Base-by-base conservation (phyloP, 2,888 invertebrate species). In the Caenorhabditis sp. region DNA sequence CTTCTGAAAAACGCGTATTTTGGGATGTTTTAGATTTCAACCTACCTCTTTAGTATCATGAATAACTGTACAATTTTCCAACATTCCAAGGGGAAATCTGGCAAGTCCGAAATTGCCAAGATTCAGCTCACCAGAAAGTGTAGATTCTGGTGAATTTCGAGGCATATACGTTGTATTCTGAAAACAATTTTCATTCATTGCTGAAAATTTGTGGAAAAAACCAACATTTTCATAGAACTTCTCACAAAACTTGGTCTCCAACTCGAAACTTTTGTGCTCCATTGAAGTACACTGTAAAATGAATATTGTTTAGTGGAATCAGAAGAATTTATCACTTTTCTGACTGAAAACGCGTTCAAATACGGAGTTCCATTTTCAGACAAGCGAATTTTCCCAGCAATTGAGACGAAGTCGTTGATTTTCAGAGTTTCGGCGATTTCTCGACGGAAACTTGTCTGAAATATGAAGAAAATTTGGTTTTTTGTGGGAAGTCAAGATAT, bases 41-140 rank as follows among this genome's bases (percentile, higher is more conserved):
- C 26, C 20, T 50, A 14, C 50, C 14, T 67, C 63, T 21, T 67
- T 72, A n/a, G 31, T 57, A n/a, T 31, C 31, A 31, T 7, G 5
- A 31, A 31, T 7, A 0, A 21, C 23, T 21, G 59, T 59, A 1
- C 62, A 56, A n/a, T 54, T 36, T 57, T 73, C 73, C 3, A 73
- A 62, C 56, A 73, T 21, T 17, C 49, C 56, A 3, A 73, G 59
- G 10, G 73, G 73, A 36, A 73, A 73, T 17, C 73, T 57, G 23
- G 62, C 27, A 43, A 73, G 20, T 49, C 59, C 59, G 2, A 59
- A 26, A 10, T 14, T 23, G 36, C 43, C 68, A 53, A 14, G 38
- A 20, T 31, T 65, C 63, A 50, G 38, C 21, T 38, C 26, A 38
- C 1, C 64, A 14, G 43, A 43, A 43, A 43, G 43, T 7, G 5